Conservation (phyloP, 2,888 invertebrate genomes). For the Erebia ligea region DNA sequence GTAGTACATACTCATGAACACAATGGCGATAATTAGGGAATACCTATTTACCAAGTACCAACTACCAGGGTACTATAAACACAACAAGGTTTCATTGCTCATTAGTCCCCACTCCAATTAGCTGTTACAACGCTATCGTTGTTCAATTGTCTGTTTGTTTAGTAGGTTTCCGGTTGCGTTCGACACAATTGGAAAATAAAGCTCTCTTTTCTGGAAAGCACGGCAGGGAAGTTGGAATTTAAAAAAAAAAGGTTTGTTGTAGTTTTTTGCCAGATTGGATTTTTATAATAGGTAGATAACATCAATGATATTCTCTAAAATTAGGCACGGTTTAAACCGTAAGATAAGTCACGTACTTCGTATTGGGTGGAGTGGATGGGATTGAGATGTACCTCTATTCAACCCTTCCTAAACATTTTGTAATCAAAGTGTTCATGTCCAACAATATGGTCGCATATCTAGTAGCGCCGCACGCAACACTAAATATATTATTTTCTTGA, state of each 20-base stretch:
- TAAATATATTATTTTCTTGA: too few relatives aligned
- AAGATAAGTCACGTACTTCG: too few relatives aligned
- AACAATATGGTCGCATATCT: not conserved
- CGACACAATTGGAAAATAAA: not conserved
- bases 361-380: too few relatives aligned
- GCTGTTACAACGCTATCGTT: constrained; percentile 20
- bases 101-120: constrained; percentile 40
- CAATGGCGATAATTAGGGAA: not conserved
- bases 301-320: too few relatives aligned
- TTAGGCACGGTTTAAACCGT: too few relatives aligned
- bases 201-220: not conserved
- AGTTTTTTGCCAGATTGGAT: too few relatives aligned
- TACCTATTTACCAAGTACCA: not conserved
- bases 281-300: too few relatives aligned
- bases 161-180: constrained; percentile 17
- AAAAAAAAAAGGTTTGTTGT: too few relatives aligned
- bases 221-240: not conserved
- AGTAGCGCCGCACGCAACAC: not conserved
- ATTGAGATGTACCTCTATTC: too few relatives aligned
- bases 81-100: constrained; percentile 27
- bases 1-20: not conserved
- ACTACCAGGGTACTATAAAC: not conserved
- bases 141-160: constrained; percentile 29
- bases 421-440: too few relatives aligned
- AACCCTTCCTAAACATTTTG: too few relatives aligned